Evolutionary conservation across 1,140 invertebrate genomes (phyloP), one percentile per base, ranked within the genome.

Genomic region (Dysdera silvatica): DNA sequence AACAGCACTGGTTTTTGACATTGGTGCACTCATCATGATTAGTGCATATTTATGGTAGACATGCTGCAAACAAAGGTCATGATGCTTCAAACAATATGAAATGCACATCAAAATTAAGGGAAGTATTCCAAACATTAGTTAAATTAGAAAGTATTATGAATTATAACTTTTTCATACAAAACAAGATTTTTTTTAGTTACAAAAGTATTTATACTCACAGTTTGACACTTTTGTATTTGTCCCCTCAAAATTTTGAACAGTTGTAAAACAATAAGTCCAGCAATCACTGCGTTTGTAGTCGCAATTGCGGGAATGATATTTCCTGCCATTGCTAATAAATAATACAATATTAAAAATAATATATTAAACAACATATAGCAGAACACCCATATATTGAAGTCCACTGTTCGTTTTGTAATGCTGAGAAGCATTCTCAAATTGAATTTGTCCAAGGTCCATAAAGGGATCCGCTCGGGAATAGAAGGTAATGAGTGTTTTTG

Each of bases 271-370:
- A 95, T 89, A 4, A 98, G 78, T 0, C 94, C 96, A 24, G 94
- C 94, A 45, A 98, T 87, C 62, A 98, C 91, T 0, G 96, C 95
- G 75, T 99, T 99, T 3, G 95, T 97, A 3, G 95, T 96, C 1
- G 96, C 95, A 73, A 99, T 98, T 0, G 96, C 96, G 43, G 96
- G 95, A 71, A 99, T 96, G 64, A 99, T 99, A 71, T 84, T 84
- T 2, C 96, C 95, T 12, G 96, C 96, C 89, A 98, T 98, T 28
- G 95, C 90, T 93, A 74, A 66, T 77, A 76, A 54, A 3, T 45
- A 8, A n/a, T 33, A 72, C 63, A 67, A 68, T 57, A 49, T 40
- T 29, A 49, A 70, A 51, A 51, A 45, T 16, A 49, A 52, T 61
- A 41, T 61, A 47, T 58, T 31, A 56, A 48, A 33, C 12, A 18